Percentiles rank a stretch among this genome's conserved stretches.
phyloP scores from a whole-genome alignment of 2,888 invertebrate genomes.

The Stictocephala bisonia region DNA sequence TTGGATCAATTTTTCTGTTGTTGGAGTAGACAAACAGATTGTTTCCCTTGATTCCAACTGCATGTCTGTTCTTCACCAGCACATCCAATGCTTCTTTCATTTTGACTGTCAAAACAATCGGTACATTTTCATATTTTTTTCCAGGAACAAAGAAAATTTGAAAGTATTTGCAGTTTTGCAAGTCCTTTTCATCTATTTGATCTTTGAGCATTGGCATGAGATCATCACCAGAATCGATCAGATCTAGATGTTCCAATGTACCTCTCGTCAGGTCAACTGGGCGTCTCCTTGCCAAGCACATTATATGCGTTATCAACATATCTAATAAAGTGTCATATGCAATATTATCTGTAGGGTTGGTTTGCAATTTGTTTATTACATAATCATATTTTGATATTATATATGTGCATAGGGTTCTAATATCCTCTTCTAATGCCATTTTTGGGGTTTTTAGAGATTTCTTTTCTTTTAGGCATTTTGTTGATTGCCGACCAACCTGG shows the following conservation, averaged over 20 bases:
- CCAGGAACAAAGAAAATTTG: background rate
- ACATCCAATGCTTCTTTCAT: background rate
- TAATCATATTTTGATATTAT: background rate
- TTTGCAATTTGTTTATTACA: no score
- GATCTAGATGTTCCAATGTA: background rate
- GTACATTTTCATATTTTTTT: slow-evolving; percentile 5
- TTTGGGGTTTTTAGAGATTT: background rate
- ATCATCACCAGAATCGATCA: background rate
- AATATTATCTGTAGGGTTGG: background rate
- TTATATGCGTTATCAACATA: background rate
- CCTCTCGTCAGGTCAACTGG: background rate
- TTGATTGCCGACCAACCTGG: background rate
- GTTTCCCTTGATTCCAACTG: background rate
- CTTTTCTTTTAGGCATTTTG: background rate
- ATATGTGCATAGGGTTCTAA: background rate
- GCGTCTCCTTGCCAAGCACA: background rate
- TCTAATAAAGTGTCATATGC: background rate
- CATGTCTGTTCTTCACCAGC: background rate
- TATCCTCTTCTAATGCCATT: slow-evolving; percentile 2
- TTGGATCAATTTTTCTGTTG: background rate
- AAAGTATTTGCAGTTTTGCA: background rate
- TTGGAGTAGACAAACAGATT: background rate
- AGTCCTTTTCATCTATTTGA: background rate
- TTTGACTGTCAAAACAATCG: background rate
- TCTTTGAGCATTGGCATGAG: background rate